Base-by-base conservation (phyloP, 2,113 vertebrate genomes). In the Verasper variegatus region DNA sequence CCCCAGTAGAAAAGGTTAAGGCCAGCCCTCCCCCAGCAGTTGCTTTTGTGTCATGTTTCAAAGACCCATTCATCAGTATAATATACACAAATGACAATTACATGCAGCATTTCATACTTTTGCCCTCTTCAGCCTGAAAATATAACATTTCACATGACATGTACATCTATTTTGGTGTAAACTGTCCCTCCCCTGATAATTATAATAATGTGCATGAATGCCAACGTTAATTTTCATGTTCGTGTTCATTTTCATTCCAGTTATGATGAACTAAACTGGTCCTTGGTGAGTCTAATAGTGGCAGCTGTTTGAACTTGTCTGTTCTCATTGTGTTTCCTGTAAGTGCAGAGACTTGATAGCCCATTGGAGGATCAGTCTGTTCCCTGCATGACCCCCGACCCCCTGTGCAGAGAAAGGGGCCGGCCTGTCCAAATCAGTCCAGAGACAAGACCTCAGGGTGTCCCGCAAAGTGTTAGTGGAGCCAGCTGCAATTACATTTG, bases 51-150 rank as follows among this genome's bases (percentile, higher is more conserved):
- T 90, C 63, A 79, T 20, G 70, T 88, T 91, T 92, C 89, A 87
- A 90, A 89, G 83, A 67, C 40, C 74, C 81, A 87, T 92, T 89
- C 69, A 78, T 92, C 90, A 87, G 80, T 64, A 71, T 81, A 78
- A 83, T 57, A 76, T 80, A 74, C 64, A 76, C 86, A 90, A 90
- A 89, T 85, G 68, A 90, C 61, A 92, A 88, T 67, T 68, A 56
- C 78, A 82, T 76, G 58, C 70, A 73, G 65, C 68, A 61, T 65
- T 80, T 88, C 59, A 87, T 76, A 89, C 69, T 54, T 78, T 84
- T 80, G 68, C 71, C 71, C 77, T 78, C 59, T 54, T 70, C 21
- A 84, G 35, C 40, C 35, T 69, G 20, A 81, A 82, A 88, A 78
- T 0, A 70, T 68, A 35, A 18, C 1, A 45, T 88, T 86, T 51